phyloP scores from a whole-genome alignment of 2,888 invertebrate species.

The Trachelus troglodyta region DNA sequence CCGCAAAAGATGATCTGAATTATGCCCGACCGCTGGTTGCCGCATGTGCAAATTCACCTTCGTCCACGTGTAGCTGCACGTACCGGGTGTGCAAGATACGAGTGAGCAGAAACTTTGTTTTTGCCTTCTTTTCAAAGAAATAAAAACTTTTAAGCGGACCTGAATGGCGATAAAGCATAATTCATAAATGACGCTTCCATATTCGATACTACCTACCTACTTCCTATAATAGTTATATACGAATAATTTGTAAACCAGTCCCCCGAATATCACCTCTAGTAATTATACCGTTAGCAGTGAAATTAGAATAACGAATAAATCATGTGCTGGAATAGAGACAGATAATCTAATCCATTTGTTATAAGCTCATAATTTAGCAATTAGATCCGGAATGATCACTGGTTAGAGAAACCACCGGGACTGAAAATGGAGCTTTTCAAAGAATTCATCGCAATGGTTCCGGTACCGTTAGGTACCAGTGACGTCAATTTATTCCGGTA shows the following conservation, averaged over 20 bases:
- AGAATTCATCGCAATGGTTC: not conserved
- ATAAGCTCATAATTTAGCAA: not conserved
- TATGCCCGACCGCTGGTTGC: slow-evolving; percentile 49
- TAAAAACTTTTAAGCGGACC: not conserved
- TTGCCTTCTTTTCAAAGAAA: not conserved
- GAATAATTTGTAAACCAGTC: not conserved
- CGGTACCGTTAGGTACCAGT: not conserved
- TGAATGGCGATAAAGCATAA: not conserved
- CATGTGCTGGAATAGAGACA: not conserved
- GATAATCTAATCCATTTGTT: not conserved
- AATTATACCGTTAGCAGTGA: not conserved
- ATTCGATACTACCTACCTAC: not conserved
- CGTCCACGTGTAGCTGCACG: slow-evolving; percentile 24
- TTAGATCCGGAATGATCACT: not conserved
- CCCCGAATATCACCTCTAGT: not conserved
- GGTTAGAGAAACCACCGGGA: not conserved
- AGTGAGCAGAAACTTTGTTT: not conserved
- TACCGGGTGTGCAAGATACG: slow-evolving; percentile 24
- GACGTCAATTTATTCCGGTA: not conserved
- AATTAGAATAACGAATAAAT: not conserved
- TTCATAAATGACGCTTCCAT: not conserved
- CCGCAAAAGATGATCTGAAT: slow-evolving; percentile 47
- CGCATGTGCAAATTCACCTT: slow-evolving; percentile 55
- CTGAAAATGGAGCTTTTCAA: not conserved
- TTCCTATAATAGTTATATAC: not conserved